phyloP scores from a whole-genome alignment of 2,888 invertebrate genomes.

The Nomada fabriciana region DNA sequence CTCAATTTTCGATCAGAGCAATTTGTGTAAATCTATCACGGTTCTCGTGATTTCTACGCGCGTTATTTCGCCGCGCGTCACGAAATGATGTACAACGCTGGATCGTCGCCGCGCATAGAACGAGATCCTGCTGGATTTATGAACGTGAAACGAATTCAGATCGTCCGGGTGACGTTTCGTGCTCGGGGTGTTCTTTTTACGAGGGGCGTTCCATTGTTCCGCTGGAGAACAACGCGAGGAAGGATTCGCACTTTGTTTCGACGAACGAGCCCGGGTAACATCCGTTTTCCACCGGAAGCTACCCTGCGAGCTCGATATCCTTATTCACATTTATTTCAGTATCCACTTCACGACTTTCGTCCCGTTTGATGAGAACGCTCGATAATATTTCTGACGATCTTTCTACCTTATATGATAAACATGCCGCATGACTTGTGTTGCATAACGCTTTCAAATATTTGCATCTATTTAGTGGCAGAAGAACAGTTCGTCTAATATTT shows the following conservation, averaged over 20 bases:
- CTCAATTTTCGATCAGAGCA: background rate
- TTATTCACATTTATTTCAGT: background rate
- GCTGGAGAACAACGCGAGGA: background rate
- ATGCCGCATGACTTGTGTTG: too few species aligned
- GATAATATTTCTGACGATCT: background rate
- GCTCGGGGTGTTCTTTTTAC: conserved; percentile 20
- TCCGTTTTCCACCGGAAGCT: conserved; percentile 1
- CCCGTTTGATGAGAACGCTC: background rate
- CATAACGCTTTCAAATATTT: too few species aligned
- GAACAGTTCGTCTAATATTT: too few species aligned
- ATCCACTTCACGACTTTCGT: background rate
- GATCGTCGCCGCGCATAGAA: conserved; percentile 1
- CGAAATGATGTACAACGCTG: background rate
- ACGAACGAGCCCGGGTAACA: background rate
- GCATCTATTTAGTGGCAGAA: too few species aligned
- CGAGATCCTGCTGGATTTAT: conserved; percentile 38
- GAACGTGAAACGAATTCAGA: conserved; percentile 36
- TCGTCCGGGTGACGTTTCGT: conserved; percentile 19
- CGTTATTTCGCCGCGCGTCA: background rate
- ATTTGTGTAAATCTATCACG: conserved; percentile 6
- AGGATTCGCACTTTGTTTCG: conserved; percentile 5
- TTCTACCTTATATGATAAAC: too few species aligned
- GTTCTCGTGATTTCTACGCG: background rate
- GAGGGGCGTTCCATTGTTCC: background rate
- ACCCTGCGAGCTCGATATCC: background rate